Evolutionary conservation across 2,888 invertebrate genomes (phyloP).

Genomic region (Rhopalosiphum nymphaeae): DNA sequence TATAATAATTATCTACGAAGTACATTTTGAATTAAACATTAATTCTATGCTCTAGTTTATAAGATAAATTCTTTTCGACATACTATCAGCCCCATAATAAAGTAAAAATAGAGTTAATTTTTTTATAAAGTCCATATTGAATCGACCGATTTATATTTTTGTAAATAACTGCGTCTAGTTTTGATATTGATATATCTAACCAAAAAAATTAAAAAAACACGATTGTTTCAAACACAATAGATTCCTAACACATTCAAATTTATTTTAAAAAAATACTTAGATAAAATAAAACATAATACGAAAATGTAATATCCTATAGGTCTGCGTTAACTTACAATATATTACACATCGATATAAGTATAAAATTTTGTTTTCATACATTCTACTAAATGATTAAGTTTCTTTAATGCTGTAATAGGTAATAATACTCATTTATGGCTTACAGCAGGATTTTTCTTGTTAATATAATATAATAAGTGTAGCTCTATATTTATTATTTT

Average conservation of each 20-base stretch:
- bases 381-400: background rate
- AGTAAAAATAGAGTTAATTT: background rate
- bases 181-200: background rate
- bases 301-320: background rate
- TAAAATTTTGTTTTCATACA: background rate
- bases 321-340: background rate
- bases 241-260: background rate
- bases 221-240: background rate
- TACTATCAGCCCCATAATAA: background rate
- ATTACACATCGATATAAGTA: background rate
- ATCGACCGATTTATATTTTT: background rate
- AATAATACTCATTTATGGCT: background rate
- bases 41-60: background rate
- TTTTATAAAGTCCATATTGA: background rate
- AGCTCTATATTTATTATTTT: background rate
- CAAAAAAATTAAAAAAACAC: background rate
- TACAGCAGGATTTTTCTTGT: background rate
- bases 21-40: background rate
- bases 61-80: background rate
- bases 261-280: background rate
- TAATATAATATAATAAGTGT: background rate
- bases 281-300: background rate
- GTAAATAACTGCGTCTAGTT: background rate
- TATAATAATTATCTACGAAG: background rate
- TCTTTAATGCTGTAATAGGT: background rate